These are phyloP conservation scores for Xiphias gladius DNA, from an alignment of 2,113 vertebrate species.

Conservation along the genomic window DNA sequence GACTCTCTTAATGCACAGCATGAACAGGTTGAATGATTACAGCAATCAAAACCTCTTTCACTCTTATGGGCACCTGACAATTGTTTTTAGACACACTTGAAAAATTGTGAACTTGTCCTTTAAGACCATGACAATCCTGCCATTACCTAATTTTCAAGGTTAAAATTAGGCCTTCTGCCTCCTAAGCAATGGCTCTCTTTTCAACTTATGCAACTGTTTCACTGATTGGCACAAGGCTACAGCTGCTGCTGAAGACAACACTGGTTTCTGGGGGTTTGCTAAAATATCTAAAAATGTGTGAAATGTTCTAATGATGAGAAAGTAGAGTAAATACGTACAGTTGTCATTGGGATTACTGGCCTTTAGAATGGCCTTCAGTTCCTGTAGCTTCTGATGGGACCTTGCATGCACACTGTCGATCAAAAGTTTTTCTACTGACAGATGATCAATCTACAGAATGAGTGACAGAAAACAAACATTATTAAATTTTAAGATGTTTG, in stretches of 20 bases:
- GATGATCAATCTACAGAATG: constrained; percentile 91
- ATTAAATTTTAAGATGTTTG: background rate
- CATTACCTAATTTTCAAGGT: background rate
- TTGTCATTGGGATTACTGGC: constrained; percentile 92
- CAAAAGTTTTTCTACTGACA: constrained; percentile 97
- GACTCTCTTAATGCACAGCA: background rate
- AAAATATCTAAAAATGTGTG: background rate
- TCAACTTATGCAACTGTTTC: background rate
- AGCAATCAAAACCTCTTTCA: background rate
- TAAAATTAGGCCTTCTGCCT: background rate
- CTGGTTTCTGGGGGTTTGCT: background rate
- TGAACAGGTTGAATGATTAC: background rate
- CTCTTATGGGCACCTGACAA: background rate
- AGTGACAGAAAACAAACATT: background rate
- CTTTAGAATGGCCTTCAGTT: constrained; percentile 96
- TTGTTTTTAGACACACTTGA: background rate
- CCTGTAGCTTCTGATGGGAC: constrained; percentile 97
- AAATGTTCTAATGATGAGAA: background rate
- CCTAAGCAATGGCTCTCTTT: background rate
- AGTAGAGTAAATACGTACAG: constrained; percentile 85
- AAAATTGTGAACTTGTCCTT: background rate
- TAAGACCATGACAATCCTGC: background rate
- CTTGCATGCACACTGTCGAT: constrained; percentile 98
- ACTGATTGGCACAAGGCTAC: background rate
- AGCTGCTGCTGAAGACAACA: background rate